Base-by-base conservation (phyloP, 1,140 invertebrate species). In the Melitaea cinxia region DNA sequence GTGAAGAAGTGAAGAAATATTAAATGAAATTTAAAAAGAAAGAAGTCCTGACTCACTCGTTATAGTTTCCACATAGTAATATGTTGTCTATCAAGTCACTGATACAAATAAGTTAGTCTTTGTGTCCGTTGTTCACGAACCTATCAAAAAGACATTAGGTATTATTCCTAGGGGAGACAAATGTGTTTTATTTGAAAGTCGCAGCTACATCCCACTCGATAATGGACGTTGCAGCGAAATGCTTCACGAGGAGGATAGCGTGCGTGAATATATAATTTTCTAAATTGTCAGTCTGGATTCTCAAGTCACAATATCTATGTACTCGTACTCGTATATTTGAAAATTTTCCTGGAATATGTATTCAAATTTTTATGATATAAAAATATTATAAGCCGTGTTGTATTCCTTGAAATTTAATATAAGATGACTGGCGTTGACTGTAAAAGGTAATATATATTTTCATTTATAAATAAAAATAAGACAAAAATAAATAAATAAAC, bases 141-240 rank as follows among this genome's bases (percentile, higher is more conserved):
- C 23, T 45, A 57, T 57, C 39, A 47, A 21, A 26, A 45, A 24
- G 24, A 26, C 55, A 57, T 57, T 47, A 45, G 47, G 35, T 47
- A 47, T 57, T 57, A 57, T 45, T 39, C 55, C 24, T 57, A 24
- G 59, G 28, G 23, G 35, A 54, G 49, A 62, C 59, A 39, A 62
- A 62, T 62, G 59, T 21, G 50, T 45, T 54, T 54, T 35, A 26
- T 49, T 62, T 21, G 49, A 28, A 39, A 57, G 55, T 57, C 55
- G 47, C 55, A 45, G 28, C 37, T 37, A 23, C 14, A 45, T 45
- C 35, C 39, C 19, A 2, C 24, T 37, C 17, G 59, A 53, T 62
- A 62, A 54, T 53, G 59, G 33, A 54, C 59, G 33, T 28, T 39
- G 10, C 47, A 52, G 54, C 59, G 50, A 53, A 24, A 49, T n/a